Evolutionary conservation across 23 tunicate genomes (phyloP), one percentile per base, ranked within the genome.

Genomic region (Oikopleura vanhoeffeni): DNA sequence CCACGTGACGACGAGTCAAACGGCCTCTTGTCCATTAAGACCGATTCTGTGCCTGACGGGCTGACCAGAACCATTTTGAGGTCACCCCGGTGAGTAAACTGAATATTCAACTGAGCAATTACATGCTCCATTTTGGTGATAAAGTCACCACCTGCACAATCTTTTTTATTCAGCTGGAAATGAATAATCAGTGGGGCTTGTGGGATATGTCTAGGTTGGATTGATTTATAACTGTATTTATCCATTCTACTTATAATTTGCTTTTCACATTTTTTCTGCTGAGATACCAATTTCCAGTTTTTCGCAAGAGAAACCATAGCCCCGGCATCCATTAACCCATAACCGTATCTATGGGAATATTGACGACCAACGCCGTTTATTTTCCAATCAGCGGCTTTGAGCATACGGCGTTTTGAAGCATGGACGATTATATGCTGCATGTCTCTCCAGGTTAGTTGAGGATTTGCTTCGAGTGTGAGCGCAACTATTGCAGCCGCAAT

Each of bases 401-500:
- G 83, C 32, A 88, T 87, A 0, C 40, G 13, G 1, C 89, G 67
- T 35, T 88, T 90, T 8, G 94, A 83, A 0, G 98, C 90, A 39
- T 89, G 86, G 1, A 93, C 98, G 18, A 93, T 89, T 64, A 93
- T 82, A 41, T 93, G 98, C 84, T 93, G 98, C 36, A 93, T 88
- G 41, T 93, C 98, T 84, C 98, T 71, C 98, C 98, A 93, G n/a
- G 98, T 88, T 57, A 93, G 57, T 4, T 90, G 41, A 27, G 83
- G 40, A 86, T 89, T 92, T 71, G 98, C 98, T 40, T 93, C 89
- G 35, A 93, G 87, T 91, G 88, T 90, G 30, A 93, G 79, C 1
- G 98, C 98, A 1, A 90, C 83, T 35, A 93, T 83, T 1, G 91
- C 98, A 28, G 98, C 88, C 0, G 98, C 98, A 94, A 93, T 90